Evolutionary conservation across 2,113 vertebrate species (phyloP), one percentile per base, ranked within the genome.

Genomic region (Cynocephalus volans): DNA sequence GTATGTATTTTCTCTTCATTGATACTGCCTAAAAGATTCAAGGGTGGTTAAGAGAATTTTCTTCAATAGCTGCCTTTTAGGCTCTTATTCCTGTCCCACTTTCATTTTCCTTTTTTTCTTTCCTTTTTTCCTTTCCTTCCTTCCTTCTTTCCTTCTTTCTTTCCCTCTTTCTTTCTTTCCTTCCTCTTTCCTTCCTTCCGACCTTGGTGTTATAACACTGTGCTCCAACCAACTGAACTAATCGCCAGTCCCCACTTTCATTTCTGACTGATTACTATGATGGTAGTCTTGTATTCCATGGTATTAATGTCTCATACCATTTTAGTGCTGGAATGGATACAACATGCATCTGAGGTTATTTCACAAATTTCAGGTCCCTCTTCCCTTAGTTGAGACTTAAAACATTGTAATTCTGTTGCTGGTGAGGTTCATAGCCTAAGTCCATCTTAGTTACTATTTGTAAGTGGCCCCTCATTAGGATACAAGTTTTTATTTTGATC

Each of bases 401-500:
- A 76, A 87, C 26, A 31, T 62, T 62, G 21, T 62, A 70, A 33
- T 19, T 93, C 5, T 93, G 26, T 60, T 90, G n/a, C 56, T 88
- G 23, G 58, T 62, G 75, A 93, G 60, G n/a, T 77, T 45, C 45
- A 45, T 76, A 21, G 28, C 91, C 87, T 82, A 76, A 70, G 21
- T 88, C 15, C 18, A 28, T 84, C 41, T 31, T 56, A 64, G 31
- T 77, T 95, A 70, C n/a, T 92, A 10, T 84, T 94, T 88, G 11
- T 73, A 88, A 76, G 54, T 58, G 52, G 14, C 17, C 23, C 14
- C 45, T 95, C 50, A 62, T 88, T 91, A 84, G 58, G 45, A 26
- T 70, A 88, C 21, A 26, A 0, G 56, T 88, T 76, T 88, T 96
- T 56, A 83, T 64, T 95, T 96, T 79, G 60, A 69, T 81, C 15